phyloP scores from a whole-genome alignment of 2,888 invertebrate genomes.

The Drosophila mulleri region DNA sequence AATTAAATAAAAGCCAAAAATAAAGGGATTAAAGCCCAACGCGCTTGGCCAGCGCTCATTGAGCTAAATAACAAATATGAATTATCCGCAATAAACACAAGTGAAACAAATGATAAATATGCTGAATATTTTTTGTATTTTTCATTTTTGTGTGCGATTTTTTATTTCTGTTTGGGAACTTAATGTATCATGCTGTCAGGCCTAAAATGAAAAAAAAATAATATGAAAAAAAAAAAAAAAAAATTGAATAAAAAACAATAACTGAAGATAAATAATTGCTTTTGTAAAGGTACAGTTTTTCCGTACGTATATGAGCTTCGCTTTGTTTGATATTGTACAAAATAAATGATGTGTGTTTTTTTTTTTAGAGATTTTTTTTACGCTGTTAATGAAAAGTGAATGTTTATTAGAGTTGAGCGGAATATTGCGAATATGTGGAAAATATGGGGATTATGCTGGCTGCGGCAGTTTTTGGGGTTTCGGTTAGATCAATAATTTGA shows the following conservation, averaged over 20 bases:
- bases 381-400: conserved; percentile 1
- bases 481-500: background rate
- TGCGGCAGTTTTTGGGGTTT: background rate
- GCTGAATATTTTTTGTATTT: conserved; percentile 18
- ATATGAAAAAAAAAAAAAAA: background rate
- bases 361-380: background rate
- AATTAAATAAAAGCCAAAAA: conserved; percentile 74
- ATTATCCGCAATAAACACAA: conserved; percentile 30
- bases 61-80: conserved; percentile 44
- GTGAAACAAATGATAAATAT: conserved; percentile 41
- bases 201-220: background rate
- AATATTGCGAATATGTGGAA: background rate
- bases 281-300: conserved; percentile 4
- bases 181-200: conserved; percentile 12
- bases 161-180: conserved; percentile 7
- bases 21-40: conserved; percentile 61
- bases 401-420: background rate
- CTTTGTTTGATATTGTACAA: background rate
- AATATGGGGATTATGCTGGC: background rate
- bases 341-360: background rate
- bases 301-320: background rate
- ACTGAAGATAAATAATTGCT: conserved; percentile 1
- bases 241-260: background rate
- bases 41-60: conserved; percentile 46
- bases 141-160: background rate